A percentile compares a stretch with the other conserved stretches of the same genome.
Conservation (phyloP, 2,888 invertebrate species). For the Coronaproctus castanopsis region DNA sequence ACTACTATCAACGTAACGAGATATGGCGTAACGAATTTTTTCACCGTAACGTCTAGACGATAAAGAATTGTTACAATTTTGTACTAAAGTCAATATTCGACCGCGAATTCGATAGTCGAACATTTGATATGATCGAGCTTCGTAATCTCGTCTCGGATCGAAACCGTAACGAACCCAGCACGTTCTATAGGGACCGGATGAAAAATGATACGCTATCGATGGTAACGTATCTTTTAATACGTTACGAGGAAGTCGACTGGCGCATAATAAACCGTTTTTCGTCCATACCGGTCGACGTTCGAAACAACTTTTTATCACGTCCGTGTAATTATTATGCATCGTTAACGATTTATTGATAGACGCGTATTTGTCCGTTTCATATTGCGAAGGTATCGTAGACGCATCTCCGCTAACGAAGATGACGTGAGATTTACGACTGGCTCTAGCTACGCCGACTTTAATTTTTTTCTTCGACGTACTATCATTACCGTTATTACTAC, state of each 20-base stretch:
- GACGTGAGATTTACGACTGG: background rate
- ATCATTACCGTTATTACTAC: too few relatives aligned
- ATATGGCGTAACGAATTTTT: too few relatives aligned
- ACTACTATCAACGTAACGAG: too few relatives aligned
- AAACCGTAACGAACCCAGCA: constrained; percentile 80
- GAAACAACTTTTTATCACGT: too few relatives aligned
- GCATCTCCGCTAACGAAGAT: background rate
- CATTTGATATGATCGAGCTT: constrained; percentile 65
- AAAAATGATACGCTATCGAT: constrained; percentile 62
- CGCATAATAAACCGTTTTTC: constrained; percentile 46
- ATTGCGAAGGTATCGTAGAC: background rate
- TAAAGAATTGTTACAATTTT: too few relatives aligned
- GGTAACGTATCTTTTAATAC: constrained; percentile 61
- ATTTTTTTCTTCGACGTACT: too few relatives aligned
- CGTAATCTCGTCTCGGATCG: constrained; percentile 65
- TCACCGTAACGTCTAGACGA: too few relatives aligned
- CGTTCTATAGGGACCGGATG: constrained; percentile 78
- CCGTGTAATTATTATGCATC: too few relatives aligned
- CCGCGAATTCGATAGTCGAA: constrained; percentile 47
- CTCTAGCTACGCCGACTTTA: background rate
- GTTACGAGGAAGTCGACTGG: constrained; percentile 37
- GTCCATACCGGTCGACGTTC: constrained; percentile 80
- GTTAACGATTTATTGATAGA: too few relatives aligned
- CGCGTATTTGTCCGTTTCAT: too few relatives aligned
- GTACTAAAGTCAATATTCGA: too few relatives aligned